These are phyloP conservation scores for Sporophila hypoxantha DNA, from an alignment of 2,113 vertebrate species.

Conservation along the genomic window DNA sequence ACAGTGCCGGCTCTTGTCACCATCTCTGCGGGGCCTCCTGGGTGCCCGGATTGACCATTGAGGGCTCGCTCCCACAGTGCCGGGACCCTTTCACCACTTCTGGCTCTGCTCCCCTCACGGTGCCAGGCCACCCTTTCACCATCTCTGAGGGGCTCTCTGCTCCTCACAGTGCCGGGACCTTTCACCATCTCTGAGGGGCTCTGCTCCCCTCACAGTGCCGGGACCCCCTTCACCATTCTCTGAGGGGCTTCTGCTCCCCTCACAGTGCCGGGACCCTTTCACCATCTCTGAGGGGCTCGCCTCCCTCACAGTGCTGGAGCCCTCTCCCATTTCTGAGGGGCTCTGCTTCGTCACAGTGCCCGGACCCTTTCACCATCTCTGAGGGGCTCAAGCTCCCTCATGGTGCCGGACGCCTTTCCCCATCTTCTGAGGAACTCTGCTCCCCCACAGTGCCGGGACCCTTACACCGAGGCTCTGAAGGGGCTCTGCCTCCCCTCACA, in stretches of 20 bases:
- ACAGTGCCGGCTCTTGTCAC: no score
- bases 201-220: neutral
- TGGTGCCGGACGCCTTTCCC: accelerated
- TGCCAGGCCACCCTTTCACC: accelerated
- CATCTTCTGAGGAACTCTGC: neutral
- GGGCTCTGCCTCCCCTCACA: neutral
- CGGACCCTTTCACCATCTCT: accelerated
- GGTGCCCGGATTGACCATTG: no score
- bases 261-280: accelerated
- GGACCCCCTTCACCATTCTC: neutral
- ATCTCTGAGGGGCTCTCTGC: neutral
- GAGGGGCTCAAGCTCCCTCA: neutral
- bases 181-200: neutral
- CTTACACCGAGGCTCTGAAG: no score
- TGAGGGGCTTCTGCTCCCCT: neutral
- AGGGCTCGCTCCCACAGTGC: no score
- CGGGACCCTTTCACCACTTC: no score
- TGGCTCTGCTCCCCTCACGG: neutral
- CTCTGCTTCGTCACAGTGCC: no score
- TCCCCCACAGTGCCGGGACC: accelerated
- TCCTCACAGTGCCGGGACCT: accelerated
- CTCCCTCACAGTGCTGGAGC: no score
- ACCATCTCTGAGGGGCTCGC: neutral
- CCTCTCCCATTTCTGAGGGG: no score
- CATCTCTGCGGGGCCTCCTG: no score